Base-by-base conservation (phyloP, 2,888 invertebrate genomes). In the Geophilus truncorum region DNA sequence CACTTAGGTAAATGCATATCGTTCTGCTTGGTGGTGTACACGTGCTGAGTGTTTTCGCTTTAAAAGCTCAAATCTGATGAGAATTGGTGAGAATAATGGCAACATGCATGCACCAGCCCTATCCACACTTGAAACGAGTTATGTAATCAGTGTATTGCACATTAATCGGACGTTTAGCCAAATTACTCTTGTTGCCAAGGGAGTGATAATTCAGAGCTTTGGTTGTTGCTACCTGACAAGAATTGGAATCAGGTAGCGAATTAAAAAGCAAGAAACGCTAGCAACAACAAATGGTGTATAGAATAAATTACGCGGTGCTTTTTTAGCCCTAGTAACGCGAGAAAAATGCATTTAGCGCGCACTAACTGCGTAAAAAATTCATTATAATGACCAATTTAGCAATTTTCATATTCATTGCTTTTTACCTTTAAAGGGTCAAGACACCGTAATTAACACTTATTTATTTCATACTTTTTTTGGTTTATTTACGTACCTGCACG, bases 61-160 rank as follows among this genome's bases (percentile, higher is more conserved):
- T 62, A 62, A 62, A 62, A 62, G 62, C 62, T 62, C 62, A 62
- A 62, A 62, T 62, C 62, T 62, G 62, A 62, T 62, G 62, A 62
- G 62, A 62, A 62, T 62, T 62, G 62, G 62, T 62, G 62, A 62
- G 62, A 62, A 62, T 62, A 62, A 62, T 62, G 23, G 62, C 62
- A 62, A 21, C 62, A 62, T 62, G 62, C 62, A 62, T 25, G 25
- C 62, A 25, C 62, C 62, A 62, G 25, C 62, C 62, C 62, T 62
- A 62, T 62, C 62, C 62, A 28, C 62, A 62, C 62, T 23, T 62
- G 62, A 62, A 62, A 28, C 62, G 62, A 62, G 62, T 62, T 62
- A 62, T 62, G 62, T 62, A 62, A 62, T 62, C 62, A 62, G 62
- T 62, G 62, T 62, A 62, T 62, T 62, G 62, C 62, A 62, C 62